phyloP scores from a whole-genome alignment of 2,113 vertebrate species.

The Engystomops pustulosus region DNA sequence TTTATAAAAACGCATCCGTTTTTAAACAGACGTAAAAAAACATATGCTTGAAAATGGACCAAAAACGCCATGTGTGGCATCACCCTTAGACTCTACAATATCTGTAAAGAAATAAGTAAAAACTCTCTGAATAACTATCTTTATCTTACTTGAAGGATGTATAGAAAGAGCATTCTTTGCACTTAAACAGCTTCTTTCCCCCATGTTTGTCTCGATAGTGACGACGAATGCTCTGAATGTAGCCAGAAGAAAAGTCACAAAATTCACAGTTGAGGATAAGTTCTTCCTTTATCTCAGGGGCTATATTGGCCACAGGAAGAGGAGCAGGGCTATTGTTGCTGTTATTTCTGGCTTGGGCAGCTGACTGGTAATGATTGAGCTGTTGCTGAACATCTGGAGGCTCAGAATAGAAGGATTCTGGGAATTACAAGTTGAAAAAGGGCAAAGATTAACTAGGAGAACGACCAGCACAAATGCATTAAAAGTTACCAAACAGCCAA shows the following conservation, averaged over 20 bases:
- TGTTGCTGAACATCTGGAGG: slow-evolving; percentile 93
- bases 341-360: slow-evolving; percentile 84
- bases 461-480: not conserved
- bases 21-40: too few relatives aligned
- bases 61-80: too few relatives aligned
- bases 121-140: not conserved
- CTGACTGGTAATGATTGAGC: slow-evolving; percentile 92
- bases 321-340: slow-evolving; percentile 79
- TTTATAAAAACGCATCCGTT: too few relatives aligned
- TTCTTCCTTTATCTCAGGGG: slow-evolving; percentile 75
- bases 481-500: not conserved
- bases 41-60: too few relatives aligned
- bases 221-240: slow-evolving; percentile 97
- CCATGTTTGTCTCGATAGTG: slow-evolving; percentile 97
- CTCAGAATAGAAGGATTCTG: slow-evolving; percentile 89
- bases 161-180: slow-evolving; percentile 97
- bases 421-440: slow-evolving; percentile 61
- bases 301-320: slow-evolving; percentile 68
- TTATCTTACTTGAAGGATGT: slow-evolving; percentile 95
- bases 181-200: slow-evolving; percentile 98
- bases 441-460: slow-evolving; percentile 23
- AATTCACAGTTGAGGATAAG: slow-evolving; percentile 93
- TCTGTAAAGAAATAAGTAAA: not conserved
- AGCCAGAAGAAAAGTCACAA: slow-evolving; percentile 97
- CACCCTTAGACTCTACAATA: too few relatives aligned